Percentiles rank a stretch among this genome's conserved stretches.
phyloP scores from a whole-genome alignment of 2,797 vertebrate genomes.

The Hozukius guyotensis region DNA sequence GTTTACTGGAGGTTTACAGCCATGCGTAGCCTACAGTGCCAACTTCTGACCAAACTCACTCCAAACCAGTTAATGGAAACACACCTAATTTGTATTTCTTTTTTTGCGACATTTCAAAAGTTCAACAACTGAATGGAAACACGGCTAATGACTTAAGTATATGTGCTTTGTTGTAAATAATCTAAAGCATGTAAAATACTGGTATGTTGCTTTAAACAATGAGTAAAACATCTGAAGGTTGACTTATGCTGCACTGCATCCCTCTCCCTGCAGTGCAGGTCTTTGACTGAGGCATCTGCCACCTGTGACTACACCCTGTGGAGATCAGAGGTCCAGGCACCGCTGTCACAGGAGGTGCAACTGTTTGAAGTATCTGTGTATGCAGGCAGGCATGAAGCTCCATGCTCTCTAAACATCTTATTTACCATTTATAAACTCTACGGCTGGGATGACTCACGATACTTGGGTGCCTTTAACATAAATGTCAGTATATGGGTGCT shows the following conservation, averaged over 20 bases:
- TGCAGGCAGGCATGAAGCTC: neutral
- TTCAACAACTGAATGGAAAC: neutral
- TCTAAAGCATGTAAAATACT: neutral
- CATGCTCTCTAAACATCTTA: slow-evolving; percentile 6
- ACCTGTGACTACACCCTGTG: slow-evolving; percentile 33
- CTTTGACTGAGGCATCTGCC: slow-evolving; percentile 26
- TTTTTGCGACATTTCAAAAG: too few species aligned
- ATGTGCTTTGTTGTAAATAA: neutral
- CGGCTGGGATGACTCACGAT: too few species aligned
- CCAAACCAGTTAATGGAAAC: too few species aligned
- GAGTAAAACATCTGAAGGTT: neutral
- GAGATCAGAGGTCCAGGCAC: slow-evolving; percentile 46
- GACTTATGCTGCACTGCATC: neutral
- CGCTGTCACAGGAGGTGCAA: slow-evolving; percentile 12
- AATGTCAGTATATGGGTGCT: too few species aligned
- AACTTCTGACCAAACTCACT: too few species aligned
- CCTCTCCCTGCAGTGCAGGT: neutral
- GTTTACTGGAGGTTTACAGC: too few species aligned
- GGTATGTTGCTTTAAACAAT: neutral
- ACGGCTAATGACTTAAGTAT: too few species aligned
- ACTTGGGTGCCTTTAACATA: too few species aligned
- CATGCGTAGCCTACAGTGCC: too few species aligned
- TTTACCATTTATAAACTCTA: neutral
- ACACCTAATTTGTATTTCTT: too few species aligned
- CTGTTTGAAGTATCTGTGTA: slow-evolving; percentile 41